A percentile compares a stretch with the other conserved stretches of the same genome.
These are phyloP conservation scores for Laticauda laticaudata DNA, from an alignment of 2,113 vertebrate species.

Conservation along the genomic window DNA sequence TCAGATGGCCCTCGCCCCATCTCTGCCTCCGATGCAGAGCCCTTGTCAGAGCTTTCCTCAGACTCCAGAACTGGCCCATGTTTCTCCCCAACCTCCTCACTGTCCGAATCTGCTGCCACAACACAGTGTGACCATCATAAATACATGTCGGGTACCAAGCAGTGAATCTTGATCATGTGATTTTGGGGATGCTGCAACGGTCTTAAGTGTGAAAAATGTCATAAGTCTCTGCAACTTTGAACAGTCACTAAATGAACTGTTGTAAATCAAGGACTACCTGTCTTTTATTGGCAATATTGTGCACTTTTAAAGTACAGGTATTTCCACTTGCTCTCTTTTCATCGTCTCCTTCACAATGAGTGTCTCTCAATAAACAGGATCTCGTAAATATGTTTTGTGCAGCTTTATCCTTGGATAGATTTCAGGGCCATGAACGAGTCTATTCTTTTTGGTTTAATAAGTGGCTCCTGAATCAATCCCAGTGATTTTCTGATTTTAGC, in stretches of 20 bases:
- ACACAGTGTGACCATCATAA: no score
- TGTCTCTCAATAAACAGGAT: background rate
- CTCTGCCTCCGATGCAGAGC: no score
- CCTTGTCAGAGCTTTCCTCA: no score
- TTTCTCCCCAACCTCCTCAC: no score
- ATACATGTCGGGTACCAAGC: no score
- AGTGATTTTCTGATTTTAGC: constrained; percentile 10
- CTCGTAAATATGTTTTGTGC: constrained; percentile 18
- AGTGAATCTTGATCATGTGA: no score
- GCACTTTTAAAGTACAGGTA: background rate
- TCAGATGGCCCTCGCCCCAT: no score
- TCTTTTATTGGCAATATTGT: background rate
- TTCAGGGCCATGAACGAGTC: constrained; percentile 17
- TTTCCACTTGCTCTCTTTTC: background rate
- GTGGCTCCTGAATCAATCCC: constrained; percentile 49
- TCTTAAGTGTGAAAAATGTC: background rate
- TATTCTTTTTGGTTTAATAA: constrained; percentile 26
- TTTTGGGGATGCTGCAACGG: no score
- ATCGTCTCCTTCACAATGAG: background rate
- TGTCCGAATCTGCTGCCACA: no score
- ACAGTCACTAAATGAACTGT: background rate
- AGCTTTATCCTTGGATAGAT: background rate
- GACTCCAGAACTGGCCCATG: no score
- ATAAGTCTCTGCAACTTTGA: background rate
- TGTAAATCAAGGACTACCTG: background rate